Evolutionary conservation across 2,113 vertebrate genomes (phyloP), one percentile per base, ranked within the genome.

Genomic region (Cyanoderma ruficeps): DNA sequence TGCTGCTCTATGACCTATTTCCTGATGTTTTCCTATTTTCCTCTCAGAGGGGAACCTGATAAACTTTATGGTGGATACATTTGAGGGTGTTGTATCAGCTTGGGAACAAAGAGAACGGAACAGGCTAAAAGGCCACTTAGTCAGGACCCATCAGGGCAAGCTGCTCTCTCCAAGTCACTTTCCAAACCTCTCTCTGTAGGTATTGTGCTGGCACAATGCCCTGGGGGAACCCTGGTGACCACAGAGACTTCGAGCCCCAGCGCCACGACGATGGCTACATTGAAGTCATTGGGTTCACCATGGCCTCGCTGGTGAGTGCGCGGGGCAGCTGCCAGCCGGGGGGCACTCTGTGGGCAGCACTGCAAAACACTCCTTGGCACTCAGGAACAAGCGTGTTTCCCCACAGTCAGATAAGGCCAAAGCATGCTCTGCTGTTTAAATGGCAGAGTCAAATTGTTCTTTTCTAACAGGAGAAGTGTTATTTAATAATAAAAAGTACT

Each of bases 141-240:
- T 49, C 74, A 47, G 78, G 75, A 63, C 11, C 31, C 30, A 22
- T 15, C 28, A 53, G 30, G 46, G 16, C 55, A 67, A 65, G 57
- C 18, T 63, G 11, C 39, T 47, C 37, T 56, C 59, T 85, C 52
- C 91, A 15, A 28, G 23, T 44, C 0, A 3, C 77, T 72, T 78
- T 77, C 46, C 72, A 35, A 80, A 90, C 31, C 23, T 96, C 31
- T 50, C 61, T 41, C 61, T 96, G 28, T 50, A 98, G 98, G 96
- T 98, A 98, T 76, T 98, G 98, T 97, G 98, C 98, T 71, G 98
- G 98, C 97, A 98, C 98, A 69, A 98, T 98, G 98, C 98, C 98
- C 69, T 98, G 98, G 98, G 98, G 98, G 33, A 98, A 98, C 85
- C 98, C 98, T 21, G 97, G 98, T 25, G 98, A 98, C 41, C 98